Base-by-base conservation (phyloP, 2,888 invertebrate species). In the Apamea monoglypha region DNA sequence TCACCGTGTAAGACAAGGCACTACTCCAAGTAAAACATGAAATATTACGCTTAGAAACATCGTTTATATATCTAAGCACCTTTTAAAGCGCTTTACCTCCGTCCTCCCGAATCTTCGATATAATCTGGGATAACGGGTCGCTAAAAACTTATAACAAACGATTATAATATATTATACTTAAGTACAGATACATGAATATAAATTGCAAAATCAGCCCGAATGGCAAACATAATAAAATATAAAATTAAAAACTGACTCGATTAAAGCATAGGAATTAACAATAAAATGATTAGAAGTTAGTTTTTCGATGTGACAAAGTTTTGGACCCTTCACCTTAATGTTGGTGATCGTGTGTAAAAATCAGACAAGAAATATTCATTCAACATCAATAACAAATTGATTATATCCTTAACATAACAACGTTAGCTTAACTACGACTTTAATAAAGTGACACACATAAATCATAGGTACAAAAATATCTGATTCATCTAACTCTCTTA, bases 121-220 rank as follows among this genome's bases (percentile, higher is more conserved):
- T 78, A 88, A 88, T 78, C 56, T 76, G 90, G 94, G 94, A 90
- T 85, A 92, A 93, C 91, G 94, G 96, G 96, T 96, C 96, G 96
- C 83, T 88, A 77, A 86, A 83, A 84, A 84, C 85, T 86, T 86
- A 90, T 76, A 89, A 89, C 77, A 90, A 89, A 90, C 81, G 78
- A 78, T 86, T 85, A 88, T 73, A 80, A 88, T 75, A 80, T 86
- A 85, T 83, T 77, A 75, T 85, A 88, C 85, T 86, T 86, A 88
- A 79, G 71, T 88, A 88, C 67, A 84, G 75, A 87, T 85, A 88
- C 76, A 83, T 80, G 82, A 85, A 80, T 84, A 88, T 84, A 87
- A 77, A 84, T 86, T 87, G 87, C 74, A 78, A 90, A 85, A 83
- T 81, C 61, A 75, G 81, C 86, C 76, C 82, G 67, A 84, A 80